Evolutionary conservation across 2,797 vertebrate genomes (phyloP), one percentile per base, ranked within the genome.

Genomic region (Allobates femoralis): DNA sequence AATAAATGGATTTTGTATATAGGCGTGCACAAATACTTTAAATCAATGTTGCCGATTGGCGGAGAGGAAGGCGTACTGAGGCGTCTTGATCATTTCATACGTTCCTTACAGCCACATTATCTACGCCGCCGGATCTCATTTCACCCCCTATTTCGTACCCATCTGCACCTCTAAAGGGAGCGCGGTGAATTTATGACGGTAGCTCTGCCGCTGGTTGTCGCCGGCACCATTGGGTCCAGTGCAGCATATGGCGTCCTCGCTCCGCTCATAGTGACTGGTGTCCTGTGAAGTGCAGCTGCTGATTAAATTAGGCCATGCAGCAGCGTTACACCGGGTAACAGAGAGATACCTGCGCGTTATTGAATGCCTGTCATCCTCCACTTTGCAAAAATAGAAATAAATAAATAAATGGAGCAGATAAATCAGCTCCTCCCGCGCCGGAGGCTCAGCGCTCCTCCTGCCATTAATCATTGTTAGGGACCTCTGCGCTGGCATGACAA

Each of bases 401-500:
- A 84, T 74, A 83, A 74, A 84, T 84, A 84, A 75, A 50, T 41
- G 71, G 71, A 58, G 55, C 71, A 75, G 82, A 84, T 84, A 84
- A 84, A 84, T 84, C 82, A 84, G 82, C 56, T 75, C 69, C 82
- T 76, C 82, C 82, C 71, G 26, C 23, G 82, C 82, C 32, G 69
- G 18, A 11, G 82, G 51, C 82, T 16, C 71, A 18, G 55, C 55
- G 19, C 34, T 64, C 56, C 82, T 50, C 37, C 56, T 37, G 78
- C 71, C 87, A 86, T 88, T 85, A 56, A 89, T 89, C 89, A 88
- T 74, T 37, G 51, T 86, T 85, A 88, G 85, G 82, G 87, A 53
- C 46, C 71, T 82, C 64, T 23, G 64, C 23, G 37, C 71, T 84
- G 71, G 23, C 56, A 84, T 84, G 82, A 84, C 82, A 84, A 75